phyloP scores from a whole-genome alignment of 2,888 invertebrate genomes.

The Epinotia bilunana region DNA sequence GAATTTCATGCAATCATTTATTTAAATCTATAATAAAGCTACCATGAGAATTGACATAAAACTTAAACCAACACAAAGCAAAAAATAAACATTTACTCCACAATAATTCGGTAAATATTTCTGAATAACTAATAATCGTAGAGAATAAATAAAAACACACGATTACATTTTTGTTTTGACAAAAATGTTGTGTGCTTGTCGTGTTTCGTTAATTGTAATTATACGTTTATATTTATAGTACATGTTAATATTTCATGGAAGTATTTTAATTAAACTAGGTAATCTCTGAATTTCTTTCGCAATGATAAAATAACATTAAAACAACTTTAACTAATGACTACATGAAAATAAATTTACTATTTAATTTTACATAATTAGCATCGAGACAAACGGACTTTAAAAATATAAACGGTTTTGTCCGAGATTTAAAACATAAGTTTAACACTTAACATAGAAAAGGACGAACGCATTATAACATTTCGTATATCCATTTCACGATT shows the following conservation, averaged over 20 bases:
- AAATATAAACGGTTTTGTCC: conserved; percentile 15
- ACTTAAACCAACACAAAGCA: conserved; percentile 4
- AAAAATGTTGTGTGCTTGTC: conserved; percentile 48
- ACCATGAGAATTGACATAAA: conserved; percentile 7
- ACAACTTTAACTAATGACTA: background rate
- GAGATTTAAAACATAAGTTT: background rate
- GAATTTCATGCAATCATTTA: conserved; percentile 1
- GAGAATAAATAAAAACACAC: conserved; percentile 43
- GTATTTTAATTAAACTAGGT: background rate
- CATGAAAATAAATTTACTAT: background rate
- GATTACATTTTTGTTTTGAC: conserved; percentile 46
- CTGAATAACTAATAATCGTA: background rate
- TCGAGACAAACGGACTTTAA: conserved; percentile 13
- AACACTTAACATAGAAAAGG: background rate
- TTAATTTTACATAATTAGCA: conserved; percentile 16
- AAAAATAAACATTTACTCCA: background rate
- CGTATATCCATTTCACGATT: background rate
- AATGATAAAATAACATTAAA: background rate
- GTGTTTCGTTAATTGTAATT: conserved; percentile 6
- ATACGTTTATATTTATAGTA: background rate
- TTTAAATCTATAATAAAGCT: background rate
- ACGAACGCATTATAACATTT: background rate
- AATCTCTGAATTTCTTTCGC: background rate
- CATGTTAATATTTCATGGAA: background rate
- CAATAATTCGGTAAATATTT: conserved; percentile 4